Percentiles rank a stretch among this genome's conserved stretches.
phyloP scores from a whole-genome alignment of 2,113 vertebrate genomes.

The Urocynchramus pylzowi region DNA sequence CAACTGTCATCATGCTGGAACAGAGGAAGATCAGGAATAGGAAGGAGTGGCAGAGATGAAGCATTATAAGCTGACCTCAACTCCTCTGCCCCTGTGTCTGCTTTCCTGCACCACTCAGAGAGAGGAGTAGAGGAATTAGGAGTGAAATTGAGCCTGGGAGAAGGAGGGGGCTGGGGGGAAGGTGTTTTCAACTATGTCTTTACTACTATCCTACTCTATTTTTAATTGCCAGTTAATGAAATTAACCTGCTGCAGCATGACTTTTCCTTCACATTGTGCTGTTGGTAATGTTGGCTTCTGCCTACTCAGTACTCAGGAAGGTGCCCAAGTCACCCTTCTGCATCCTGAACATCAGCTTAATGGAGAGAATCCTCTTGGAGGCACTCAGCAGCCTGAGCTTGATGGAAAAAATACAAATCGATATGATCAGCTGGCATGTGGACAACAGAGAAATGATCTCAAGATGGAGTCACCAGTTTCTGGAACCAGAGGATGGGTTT shows the following conservation, averaged over 20 bases:
- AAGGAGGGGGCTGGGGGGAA: not conserved
- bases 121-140: not conserved
- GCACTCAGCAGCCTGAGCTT: not conserved
- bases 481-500: not conserved
- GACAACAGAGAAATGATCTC: not conserved
- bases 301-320: not conserved
- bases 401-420: rapidly evolving
- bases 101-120: not conserved
- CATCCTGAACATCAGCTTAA: not conserved
- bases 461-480: not conserved
- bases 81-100: too few species aligned
- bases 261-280: not conserved
- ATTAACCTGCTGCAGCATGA: not conserved
- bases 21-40: not conserved
- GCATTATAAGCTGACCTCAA: not conserved
- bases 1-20: not conserved
- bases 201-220: not conserved
- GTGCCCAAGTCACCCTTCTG: not conserved
- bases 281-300: not conserved
- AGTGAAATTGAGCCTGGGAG: not conserved
- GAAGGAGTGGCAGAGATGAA: not conserved
- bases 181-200: not conserved
- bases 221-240: not conserved
- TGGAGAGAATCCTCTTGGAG: not conserved
- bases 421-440: not conserved